Evolutionary conservation across 2,888 invertebrate genomes (phyloP), one percentile per base, ranked within the genome.

Genomic region (Dastarcus helophoroides): DNA sequence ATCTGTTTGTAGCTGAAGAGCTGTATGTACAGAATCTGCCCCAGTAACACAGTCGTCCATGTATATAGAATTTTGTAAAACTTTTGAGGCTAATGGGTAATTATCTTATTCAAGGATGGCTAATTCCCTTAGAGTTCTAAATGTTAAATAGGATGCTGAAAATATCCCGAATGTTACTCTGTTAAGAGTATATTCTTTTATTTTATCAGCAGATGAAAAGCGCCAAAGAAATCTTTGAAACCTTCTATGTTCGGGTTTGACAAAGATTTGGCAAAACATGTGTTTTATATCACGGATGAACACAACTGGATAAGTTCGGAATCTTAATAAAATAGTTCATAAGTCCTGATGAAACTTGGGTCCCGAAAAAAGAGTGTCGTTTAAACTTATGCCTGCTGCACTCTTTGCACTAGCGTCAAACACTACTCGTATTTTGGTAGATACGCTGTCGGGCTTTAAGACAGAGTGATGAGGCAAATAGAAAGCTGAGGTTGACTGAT

Each of bases 281-380:
- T 29, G 29, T 22, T 29, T 14, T 7, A 29, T 29, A 22, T 29
- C 29, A 9, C 29, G 22, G 22, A 29, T 22, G 14, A 33, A 33
- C n/a, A n/a, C n/a, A n/a, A n/a, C n/a, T n/a, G n/a, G n/a, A n/a
- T n/a, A n/a, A n/a, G n/a, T n/a, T n/a, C n/a, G n/a, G n/a, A n/a
- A n/a, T n/a, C n/a, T n/a, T n/a, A n/a, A n/a, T n/a, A n/a, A 17
- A 29, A 29, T 25, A 28, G 24, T 4, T 21, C 11, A 32, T 22
- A 28, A 13, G 22, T 32, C 28, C 22, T 28, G 27, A 26, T 28
- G 27, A 24, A 31, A 13, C 15, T 24, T 31, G 15, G 31, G 31
- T 19, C 19, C 31, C 21, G 26, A 10, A 13, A 31, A 14, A 19
- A 31, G 24, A 10, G 23, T 26, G 7, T 31, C 26, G 19, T 26